Conservation (phyloP, 1,140 invertebrate species). For the Heliothis subflexa region DNA sequence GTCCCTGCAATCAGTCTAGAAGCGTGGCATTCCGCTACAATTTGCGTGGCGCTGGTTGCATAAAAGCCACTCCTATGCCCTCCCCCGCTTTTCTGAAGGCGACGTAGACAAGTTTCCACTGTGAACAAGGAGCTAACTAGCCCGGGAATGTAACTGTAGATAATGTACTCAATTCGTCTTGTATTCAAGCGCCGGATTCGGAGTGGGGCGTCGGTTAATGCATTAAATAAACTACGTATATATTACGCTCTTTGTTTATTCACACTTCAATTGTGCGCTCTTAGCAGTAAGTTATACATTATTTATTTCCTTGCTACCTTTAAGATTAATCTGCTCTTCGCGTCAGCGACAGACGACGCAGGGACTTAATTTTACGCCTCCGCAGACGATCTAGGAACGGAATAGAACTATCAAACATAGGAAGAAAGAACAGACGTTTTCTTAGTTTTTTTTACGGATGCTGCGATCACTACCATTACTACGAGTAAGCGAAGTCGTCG, state of each 20-base stretch:
- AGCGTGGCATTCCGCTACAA: slow-evolving; percentile 55
- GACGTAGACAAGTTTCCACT: slow-evolving; percentile 62
- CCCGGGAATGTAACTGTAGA: slow-evolving; percentile 55
- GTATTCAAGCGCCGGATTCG: slow-evolving; percentile 52
- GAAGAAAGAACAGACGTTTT: slow-evolving; percentile 45
- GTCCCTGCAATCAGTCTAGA: slow-evolving; percentile 56
- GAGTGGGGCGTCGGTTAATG: slow-evolving; percentile 36
- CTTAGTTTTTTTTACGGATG: slow-evolving; percentile 46
- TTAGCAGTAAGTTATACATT: slow-evolving; percentile 31
- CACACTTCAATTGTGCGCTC: slow-evolving; percentile 37
- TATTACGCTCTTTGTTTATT: slow-evolving; percentile 45
- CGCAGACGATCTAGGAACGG: slow-evolving; percentile 24
- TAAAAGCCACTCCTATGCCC: slow-evolving; percentile 56
- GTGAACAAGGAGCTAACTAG: slow-evolving; percentile 59
- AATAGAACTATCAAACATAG: slow-evolving; percentile 50
- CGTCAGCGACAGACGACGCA: slow-evolving; percentile 29
- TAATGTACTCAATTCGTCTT: slow-evolving; percentile 63
- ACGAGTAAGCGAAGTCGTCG: slow-evolving; percentile 53
- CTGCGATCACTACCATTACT: slow-evolving; percentile 51
- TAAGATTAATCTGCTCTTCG: slow-evolving; percentile 21
- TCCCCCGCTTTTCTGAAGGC: slow-evolving; percentile 53
- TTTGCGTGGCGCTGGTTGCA: slow-evolving; percentile 58
- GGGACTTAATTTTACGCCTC: slow-evolving; percentile 47
- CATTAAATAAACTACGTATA: slow-evolving; percentile 47
- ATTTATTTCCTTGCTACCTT: slow-evolving; percentile 32